Percentiles rank a stretch among this genome's conserved stretches.
Conservation (phyloP, 1,140 invertebrate genomes). For the Microplitis demolitor region DNA sequence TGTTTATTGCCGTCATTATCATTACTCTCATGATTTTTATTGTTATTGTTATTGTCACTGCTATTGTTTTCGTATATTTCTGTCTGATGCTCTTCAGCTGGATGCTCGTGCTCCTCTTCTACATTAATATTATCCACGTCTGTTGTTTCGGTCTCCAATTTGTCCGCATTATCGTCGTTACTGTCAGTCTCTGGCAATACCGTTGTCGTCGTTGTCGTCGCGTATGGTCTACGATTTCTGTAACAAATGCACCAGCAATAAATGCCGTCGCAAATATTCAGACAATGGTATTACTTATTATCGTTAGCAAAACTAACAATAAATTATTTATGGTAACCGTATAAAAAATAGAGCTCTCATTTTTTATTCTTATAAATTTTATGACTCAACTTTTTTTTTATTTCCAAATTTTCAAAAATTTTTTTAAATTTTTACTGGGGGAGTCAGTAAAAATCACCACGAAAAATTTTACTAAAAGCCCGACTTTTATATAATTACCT, state of each 20-base stretch:
- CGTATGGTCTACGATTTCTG: slow-evolving; percentile 54
- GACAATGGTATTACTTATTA: too few species aligned
- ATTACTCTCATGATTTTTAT: slow-evolving; percentile 3
- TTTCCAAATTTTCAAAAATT: neutral
- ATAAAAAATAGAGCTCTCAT: too few species aligned
- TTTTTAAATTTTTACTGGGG: too few species aligned
- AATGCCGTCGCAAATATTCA: neutral
- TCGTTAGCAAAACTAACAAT: too few species aligned
- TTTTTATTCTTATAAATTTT: neutral
- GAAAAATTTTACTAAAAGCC: too few species aligned
- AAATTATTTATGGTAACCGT: neutral
- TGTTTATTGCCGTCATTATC: neutral
- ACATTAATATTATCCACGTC: slow-evolving; percentile 24
- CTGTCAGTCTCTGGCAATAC: slow-evolving; percentile 45
- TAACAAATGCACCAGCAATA: neutral
- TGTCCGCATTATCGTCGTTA: slow-evolving; percentile 39
- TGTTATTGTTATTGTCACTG: neutral
- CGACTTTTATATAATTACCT: too few species aligned
- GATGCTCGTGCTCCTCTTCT: slow-evolving; percentile 33
- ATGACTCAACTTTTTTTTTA: neutral
- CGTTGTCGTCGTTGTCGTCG: slow-evolving; percentile 54
- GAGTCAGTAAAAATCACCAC: too few species aligned
- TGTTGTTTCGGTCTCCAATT: slow-evolving; percentile 28
- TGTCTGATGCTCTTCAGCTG: neutral
- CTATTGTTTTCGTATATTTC: slow-evolving; percentile 23